Conservation (phyloP, 2,888 invertebrate genomes). For the Xanthorhoe spadicearia region DNA sequence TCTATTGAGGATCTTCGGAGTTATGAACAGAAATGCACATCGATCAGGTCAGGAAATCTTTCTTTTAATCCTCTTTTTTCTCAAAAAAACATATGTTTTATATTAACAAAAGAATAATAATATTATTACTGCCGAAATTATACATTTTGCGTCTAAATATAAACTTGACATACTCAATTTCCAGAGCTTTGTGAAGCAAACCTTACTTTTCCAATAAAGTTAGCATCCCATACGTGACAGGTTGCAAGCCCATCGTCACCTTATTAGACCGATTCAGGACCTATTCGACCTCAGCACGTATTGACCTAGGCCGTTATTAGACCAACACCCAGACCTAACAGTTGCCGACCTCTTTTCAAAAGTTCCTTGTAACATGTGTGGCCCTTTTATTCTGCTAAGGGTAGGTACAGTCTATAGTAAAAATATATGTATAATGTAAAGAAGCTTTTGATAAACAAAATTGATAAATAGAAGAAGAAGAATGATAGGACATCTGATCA, state of each 20-base stretch:
- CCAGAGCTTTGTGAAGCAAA: background rate
- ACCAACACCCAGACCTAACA: background rate
- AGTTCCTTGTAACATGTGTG: constrained; percentile 13
- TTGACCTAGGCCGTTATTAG: background rate
- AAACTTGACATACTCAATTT: too few species aligned
- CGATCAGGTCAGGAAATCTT: too few species aligned
- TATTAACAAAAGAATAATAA: too few species aligned
- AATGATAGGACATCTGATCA: too few species aligned
- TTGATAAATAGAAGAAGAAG: too few species aligned
- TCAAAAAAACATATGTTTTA: too few species aligned
- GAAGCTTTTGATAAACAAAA: too few species aligned
- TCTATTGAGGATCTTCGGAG: too few species aligned
- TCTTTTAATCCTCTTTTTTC: too few species aligned
- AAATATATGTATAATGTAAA: background rate
- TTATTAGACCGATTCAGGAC: background rate
- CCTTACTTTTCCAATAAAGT: background rate
- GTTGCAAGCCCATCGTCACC: background rate
- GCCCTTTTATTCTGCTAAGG: constrained; percentile 18
- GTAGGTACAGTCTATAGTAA: constrained; percentile 1
- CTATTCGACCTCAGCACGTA: background rate
- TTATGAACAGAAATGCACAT: too few species aligned
- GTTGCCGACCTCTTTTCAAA: background rate
- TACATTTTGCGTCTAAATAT: too few species aligned
- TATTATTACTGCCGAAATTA: too few species aligned
- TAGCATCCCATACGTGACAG: background rate